Evolutionary conservation across 2,113 vertebrate species (phyloP).

Genomic region (Emydura subglobosa): DNA sequence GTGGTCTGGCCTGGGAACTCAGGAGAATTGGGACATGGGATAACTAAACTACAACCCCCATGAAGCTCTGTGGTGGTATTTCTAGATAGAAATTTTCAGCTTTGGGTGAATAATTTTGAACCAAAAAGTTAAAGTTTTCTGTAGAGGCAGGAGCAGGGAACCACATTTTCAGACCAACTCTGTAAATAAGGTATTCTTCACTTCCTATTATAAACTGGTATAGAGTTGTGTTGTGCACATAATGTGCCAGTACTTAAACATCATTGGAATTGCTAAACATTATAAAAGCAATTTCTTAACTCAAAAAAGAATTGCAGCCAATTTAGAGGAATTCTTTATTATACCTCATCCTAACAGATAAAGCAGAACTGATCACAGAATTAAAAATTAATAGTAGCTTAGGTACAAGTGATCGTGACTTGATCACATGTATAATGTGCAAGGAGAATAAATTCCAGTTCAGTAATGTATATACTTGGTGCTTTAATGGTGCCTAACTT

Average conservation of each 20-base stretch:
- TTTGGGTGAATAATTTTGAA: background rate
- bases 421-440: no score
- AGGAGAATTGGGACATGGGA: background rate
- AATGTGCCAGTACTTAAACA: background rate
- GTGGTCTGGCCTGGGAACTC: background rate
- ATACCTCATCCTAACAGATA: background rate
- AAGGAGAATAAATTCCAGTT: no score
- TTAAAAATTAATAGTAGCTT: background rate
- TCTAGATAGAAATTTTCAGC: background rate
- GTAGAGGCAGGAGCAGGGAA: background rate
- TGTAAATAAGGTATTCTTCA: background rate
- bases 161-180: background rate
- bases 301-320: background rate
- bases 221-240: background rate
- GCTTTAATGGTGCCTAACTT: no score
- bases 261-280: background rate
- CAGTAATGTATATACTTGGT: no score
- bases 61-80: rapidly evolving
- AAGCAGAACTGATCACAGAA: background rate
- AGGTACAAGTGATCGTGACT: background rate
- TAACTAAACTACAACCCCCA: background rate
- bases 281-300: background rate
- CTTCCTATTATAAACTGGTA: background rate
- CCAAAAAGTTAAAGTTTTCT: background rate
- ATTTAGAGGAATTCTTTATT: background rate